phyloP scores from a whole-genome alignment of 2,888 invertebrate genomes.

The Entomobrya multifasciata region DNA sequence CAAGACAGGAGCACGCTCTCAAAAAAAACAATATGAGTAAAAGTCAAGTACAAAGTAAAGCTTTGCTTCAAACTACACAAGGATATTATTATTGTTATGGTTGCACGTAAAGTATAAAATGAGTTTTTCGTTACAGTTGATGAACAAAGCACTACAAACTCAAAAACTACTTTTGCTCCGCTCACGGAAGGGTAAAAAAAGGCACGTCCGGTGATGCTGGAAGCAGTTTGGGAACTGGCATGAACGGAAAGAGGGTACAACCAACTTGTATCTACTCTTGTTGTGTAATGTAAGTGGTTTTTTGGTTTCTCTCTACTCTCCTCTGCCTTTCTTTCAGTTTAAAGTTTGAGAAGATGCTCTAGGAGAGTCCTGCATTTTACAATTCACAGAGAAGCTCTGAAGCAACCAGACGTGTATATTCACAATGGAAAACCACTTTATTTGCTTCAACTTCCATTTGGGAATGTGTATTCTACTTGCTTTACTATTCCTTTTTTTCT shows the following conservation, averaged over 20 bases:
- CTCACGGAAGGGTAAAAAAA: conserved; percentile 71
- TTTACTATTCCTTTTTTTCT: not conserved
- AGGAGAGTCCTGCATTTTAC: not conserved
- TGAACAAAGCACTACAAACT: conserved; percentile 51
- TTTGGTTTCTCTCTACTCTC: conserved; percentile 4
- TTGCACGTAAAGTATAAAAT: conserved; percentile 34
- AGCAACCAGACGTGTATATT: not conserved
- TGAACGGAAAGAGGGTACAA: conserved; percentile 71
- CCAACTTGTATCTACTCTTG: conserved; percentile 62
- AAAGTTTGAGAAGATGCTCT: not conserved
- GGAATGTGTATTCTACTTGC: not conserved
- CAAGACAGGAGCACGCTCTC: conserved; percentile 52
- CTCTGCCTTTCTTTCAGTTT: conserved; percentile 22
- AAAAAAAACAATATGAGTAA: conserved; percentile 28
- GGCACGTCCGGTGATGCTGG: conserved; percentile 73
- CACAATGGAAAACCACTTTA: conserved; percentile 66
- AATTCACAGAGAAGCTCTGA: not conserved
- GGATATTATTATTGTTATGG: not conserved
- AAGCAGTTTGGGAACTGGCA: conserved; percentile 72
- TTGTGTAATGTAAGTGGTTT: not conserved
- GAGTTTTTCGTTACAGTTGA: conserved; percentile 61
- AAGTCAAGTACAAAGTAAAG: conserved; percentile 9
- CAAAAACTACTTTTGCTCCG: not conserved
- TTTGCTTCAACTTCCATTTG: conserved; percentile 10
- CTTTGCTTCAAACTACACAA: not conserved